phyloP scores from a whole-genome alignment of 2,113 vertebrate genomes.

The Ranitomeya imitator region DNA sequence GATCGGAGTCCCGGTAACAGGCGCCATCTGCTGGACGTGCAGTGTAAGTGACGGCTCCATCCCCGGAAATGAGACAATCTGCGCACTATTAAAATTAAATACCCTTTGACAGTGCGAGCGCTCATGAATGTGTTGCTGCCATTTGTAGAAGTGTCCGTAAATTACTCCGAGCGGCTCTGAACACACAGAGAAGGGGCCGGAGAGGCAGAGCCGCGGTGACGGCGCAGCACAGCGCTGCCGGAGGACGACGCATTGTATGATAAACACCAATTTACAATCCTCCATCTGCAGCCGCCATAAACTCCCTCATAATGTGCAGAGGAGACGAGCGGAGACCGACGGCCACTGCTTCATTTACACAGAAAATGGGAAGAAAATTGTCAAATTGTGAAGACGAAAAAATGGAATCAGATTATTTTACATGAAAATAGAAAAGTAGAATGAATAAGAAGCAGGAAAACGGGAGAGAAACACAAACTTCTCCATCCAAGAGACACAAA shows the following conservation, averaged over 20 bases:
- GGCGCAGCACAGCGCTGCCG: neutral
- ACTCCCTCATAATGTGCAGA: constrained; percentile 13
- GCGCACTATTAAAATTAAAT: constrained; percentile 32
- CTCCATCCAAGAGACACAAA: neutral
- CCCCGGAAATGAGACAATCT: constrained; percentile 41
- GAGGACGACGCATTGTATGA: neutral
- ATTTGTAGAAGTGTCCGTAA: constrained; percentile 40
- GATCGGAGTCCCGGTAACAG: neutral
- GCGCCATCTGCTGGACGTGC: neutral
- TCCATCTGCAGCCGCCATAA: neutral
- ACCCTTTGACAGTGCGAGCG: constrained; percentile 18
- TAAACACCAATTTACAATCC: constrained; percentile 34
- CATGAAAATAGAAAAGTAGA: neutral
- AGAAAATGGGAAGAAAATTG: constrained; percentile 17
- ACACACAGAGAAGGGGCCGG: constrained; percentile 11
- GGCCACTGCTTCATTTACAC: constrained; percentile 17
- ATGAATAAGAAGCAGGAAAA: neutral
- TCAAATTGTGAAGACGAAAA: neutral
- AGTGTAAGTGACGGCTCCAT: constrained; percentile 20
- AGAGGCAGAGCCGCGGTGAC: neutral
- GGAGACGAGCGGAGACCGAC: neutral
- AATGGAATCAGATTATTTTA: neutral
- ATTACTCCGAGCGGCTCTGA: constrained; percentile 19
- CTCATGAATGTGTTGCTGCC: constrained; percentile 42
- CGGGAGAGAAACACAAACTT: neutral